Percentiles rank a stretch among this genome's conserved stretches.
phyloP scores from a whole-genome alignment of 2,888 invertebrate genomes.

The Tenthredo mesomela region DNA sequence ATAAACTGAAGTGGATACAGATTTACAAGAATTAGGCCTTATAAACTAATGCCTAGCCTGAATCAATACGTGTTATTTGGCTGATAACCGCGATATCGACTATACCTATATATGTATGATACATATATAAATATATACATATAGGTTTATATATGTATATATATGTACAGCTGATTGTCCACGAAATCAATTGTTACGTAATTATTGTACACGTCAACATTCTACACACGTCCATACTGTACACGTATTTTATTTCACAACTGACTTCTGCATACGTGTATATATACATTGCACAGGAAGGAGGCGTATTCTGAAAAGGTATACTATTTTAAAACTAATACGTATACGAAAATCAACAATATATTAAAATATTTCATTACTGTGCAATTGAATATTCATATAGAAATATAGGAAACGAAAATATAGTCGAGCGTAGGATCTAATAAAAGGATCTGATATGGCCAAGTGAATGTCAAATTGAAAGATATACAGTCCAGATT shows the following conservation, averaged over 20 bases:
- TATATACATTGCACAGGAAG: neutral
- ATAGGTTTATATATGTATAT: too few species aligned
- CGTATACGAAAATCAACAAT: neutral
- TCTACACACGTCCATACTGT: neutral
- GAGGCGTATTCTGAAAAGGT: neutral
- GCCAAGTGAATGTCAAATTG: neutral
- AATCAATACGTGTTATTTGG: conserved; percentile 2
- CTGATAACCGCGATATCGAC: conserved; percentile 12
- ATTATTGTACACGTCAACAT: conserved; percentile 7
- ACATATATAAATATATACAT: neutral
- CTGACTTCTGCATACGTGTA: neutral
- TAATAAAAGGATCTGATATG: neutral
- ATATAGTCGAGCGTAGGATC: too few species aligned
- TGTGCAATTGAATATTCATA: neutral
- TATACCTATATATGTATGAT: neutral
- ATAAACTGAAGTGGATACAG: conserved; percentile 74
- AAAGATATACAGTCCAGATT: neutral
- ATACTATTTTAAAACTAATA: neutral
- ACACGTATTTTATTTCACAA: neutral
- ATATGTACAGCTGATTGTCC: neutral
- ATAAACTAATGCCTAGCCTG: neutral
- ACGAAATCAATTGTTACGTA: neutral
- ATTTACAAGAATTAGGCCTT: conserved; percentile 13
- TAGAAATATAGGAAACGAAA: neutral
- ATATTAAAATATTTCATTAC: neutral